phyloP scores from a whole-genome alignment of 2,888 invertebrate species.

The Bruchidius siliquastri region DNA sequence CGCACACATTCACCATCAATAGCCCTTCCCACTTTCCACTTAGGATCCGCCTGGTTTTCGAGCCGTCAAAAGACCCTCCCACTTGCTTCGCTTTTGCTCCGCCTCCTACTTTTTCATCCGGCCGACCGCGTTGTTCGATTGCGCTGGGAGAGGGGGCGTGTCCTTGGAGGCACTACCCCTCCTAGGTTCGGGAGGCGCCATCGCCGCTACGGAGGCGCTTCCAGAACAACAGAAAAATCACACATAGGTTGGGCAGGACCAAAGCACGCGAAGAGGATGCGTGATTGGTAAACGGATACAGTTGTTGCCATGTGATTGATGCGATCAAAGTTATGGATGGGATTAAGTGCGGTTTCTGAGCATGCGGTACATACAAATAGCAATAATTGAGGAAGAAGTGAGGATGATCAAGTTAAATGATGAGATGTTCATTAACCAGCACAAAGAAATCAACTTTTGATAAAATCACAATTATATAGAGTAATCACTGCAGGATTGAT shows the following conservation, averaged over 20 bases:
- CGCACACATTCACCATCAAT: neutral
- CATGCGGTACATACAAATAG: no score
- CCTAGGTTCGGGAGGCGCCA: constrained; percentile 59
- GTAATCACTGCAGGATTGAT: no score
- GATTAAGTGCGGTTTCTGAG: no score
- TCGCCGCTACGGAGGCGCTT: constrained; percentile 50
- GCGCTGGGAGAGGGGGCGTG: constrained; percentile 36
- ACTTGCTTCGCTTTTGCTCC: neutral
- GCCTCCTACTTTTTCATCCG: constrained; percentile 1
- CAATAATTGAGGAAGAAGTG: no score
- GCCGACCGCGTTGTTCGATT: constrained; percentile 3
- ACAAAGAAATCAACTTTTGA: no score
- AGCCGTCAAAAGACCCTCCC: neutral
- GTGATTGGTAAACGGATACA: neutral
- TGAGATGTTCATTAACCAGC: no score
- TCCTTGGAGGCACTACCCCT: constrained; percentile 51
- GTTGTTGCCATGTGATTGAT: neutral
- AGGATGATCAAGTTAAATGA: no score
- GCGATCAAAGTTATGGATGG: neutral
- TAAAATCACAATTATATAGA: no score
- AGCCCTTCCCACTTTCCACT: neutral
- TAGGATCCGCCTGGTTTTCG: neutral
- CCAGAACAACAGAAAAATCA: constrained; percentile 48
- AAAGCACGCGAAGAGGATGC: constrained; percentile 12
- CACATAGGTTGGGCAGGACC: constrained; percentile 32